A percentile compares a stretch with the other conserved stretches of the same genome.
Evolutionary conservation across 2,113 vertebrate species (phyloP).

Genomic region (Hipposideros armiger): DNA sequence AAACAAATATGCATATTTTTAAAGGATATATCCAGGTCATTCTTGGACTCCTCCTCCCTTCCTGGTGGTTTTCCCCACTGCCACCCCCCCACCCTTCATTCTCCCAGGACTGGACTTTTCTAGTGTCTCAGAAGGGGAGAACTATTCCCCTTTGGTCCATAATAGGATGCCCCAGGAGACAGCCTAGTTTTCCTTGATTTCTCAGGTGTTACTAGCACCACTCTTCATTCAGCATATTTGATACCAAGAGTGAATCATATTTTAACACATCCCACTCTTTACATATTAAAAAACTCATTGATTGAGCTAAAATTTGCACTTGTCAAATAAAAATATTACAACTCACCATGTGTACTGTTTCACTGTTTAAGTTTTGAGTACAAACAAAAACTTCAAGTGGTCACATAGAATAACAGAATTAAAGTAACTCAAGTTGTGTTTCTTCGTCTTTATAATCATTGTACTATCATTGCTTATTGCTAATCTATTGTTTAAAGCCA

Average conservation of each 20-base stretch:
- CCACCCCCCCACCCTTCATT: neutral
- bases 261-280: neutral
- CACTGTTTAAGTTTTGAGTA: conserved; percentile 3
- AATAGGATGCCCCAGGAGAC: neutral
- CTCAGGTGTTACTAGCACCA: neutral
- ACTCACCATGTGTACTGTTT: neutral
- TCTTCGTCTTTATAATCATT: neutral
- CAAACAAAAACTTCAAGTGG: neutral
- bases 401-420: neutral
- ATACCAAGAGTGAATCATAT: neutral
- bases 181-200: neutral
- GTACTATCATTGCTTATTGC: neutral
- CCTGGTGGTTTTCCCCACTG: neutral
- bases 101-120: neutral
- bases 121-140: neutral
- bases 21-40: neutral
- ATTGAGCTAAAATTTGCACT: neutral
- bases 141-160: neutral
- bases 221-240: neutral
- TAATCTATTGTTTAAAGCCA: neutral
- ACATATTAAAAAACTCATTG: neutral
- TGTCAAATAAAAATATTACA: neutral
- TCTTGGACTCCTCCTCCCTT: neutral
- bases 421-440: neutral
- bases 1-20: neutral